Conservation (phyloP, 2,797 vertebrate genomes). For the Morelia viridis region DNA sequence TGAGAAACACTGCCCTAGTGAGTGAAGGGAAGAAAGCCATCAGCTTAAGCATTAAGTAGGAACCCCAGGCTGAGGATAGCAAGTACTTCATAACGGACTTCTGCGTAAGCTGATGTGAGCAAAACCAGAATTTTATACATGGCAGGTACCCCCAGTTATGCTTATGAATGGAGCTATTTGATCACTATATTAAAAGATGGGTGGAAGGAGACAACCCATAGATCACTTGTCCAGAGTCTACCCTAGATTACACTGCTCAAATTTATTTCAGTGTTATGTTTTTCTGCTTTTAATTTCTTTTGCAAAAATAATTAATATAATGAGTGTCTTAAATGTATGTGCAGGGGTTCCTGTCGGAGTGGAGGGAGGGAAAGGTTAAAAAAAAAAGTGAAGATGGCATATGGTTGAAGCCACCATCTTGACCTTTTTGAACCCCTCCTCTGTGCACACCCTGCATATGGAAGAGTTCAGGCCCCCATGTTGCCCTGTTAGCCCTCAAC, state of each 20-base stretch:
- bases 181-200: too few relatives aligned
- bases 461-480: not conserved
- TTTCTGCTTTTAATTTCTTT: too few relatives aligned
- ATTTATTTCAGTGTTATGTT: not conserved
- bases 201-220: not conserved
- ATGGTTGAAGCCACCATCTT: not conserved
- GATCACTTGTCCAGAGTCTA: not conserved
- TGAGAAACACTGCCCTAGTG: not conserved
- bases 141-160: not conserved
- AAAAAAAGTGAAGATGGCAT: not conserved
- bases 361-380: not conserved
- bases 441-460: not conserved
- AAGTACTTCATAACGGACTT: constrained; percentile 10
- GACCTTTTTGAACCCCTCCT: not conserved
- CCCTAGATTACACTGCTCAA: not conserved
- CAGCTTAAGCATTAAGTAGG: constrained; percentile 12
- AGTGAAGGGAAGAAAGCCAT: constrained; percentile 28
- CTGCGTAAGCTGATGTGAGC: not conserved
- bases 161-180: not conserved
- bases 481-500: not conserved
- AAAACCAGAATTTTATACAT: not conserved
- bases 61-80: constrained; percentile 24
- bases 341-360: not conserved
- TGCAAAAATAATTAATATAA: not conserved
- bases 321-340: not conserved